These are phyloP conservation scores for Eurystomus gularis DNA, from an alignment of 2,113 vertebrate species.

Conservation along the genomic window DNA sequence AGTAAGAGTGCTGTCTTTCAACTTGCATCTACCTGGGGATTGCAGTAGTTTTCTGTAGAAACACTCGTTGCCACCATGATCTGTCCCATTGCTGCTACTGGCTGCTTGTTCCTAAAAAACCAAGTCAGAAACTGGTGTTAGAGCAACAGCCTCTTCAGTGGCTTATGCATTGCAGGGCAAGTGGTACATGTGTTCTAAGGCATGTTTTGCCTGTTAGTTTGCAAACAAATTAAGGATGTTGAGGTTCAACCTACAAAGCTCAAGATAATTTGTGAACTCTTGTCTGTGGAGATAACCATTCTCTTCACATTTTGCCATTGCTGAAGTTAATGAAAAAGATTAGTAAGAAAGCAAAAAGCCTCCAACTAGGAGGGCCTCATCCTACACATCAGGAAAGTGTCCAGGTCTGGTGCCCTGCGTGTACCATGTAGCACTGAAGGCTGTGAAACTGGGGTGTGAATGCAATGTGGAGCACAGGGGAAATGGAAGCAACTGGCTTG, in stretches of 20 bases:
- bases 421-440: not conserved
- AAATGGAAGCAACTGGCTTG: not conserved
- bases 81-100: not conserved
- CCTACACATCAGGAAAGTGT: not conserved
- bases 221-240: not conserved
- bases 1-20: not conserved
- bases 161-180: rapidly evolving
- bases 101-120: not conserved
- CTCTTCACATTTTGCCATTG: not conserved
- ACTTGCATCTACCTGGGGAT: not conserved
- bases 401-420: not conserved
- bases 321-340: not conserved
- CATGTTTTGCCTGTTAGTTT: not conserved
- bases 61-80: rapidly evolving
- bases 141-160: not conserved
- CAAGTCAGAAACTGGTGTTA: rapidly evolving
- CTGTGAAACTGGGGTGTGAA: not conserved
- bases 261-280: not conserved
- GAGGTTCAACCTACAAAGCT: not conserved
- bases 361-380: not conserved
- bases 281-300: not conserved
- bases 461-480: not conserved
- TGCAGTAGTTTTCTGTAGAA: not conserved
- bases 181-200: rapidly evolving
- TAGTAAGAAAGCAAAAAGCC: not conserved